Evolutionary conservation across 2,113 vertebrate genomes (phyloP), one percentile per base, ranked within the genome.

Genomic region (Etheostoma spectabile): DNA sequence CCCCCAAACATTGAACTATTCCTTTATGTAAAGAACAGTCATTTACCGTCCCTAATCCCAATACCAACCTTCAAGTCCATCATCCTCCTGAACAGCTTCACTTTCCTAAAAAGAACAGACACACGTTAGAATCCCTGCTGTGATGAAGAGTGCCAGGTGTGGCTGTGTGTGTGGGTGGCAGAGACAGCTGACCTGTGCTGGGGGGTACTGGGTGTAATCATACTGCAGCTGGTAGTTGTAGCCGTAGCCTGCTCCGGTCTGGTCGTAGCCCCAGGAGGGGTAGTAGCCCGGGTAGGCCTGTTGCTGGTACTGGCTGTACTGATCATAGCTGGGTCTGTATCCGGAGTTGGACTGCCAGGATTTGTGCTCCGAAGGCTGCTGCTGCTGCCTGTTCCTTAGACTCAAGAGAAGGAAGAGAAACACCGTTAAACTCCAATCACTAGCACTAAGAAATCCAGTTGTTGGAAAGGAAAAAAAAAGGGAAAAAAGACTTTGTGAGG

Each of bases 181-280:
- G 57, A 55, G 16, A 21, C 0, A 11, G 21, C 86, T 80, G 92
- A 99, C 97, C 96, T 97, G 96, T 89, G 95, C 92, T 84, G 95
- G 95, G 22, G 94, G 86, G 77, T 94, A 97, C 90, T 97, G 96
- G 0, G 96, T 93, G 91, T 97, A 97, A 68, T 97, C 96, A 0
- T 98, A 97, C 88, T 98, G 96, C 38, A 10, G 8, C 0, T 94
- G 96, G 0, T 97, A 97, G 74, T 92, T 96, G 93, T 97, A 98
- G 89, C 96, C 96, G 68, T 97, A 98, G 71, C 93, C 95, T 49
- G 89, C 95, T 0, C 92, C 96, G 60, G 96, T 95, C 91, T 97
- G 97, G 90, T 98, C 97, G 0, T 98, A 98, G 78, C 96, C 96
- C 97, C 97, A 99, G 45, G 96, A 93, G 0, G 96, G 91, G 5